Conservation (phyloP, 2,113 vertebrate species). For the Formicarius rufipectus region DNA sequence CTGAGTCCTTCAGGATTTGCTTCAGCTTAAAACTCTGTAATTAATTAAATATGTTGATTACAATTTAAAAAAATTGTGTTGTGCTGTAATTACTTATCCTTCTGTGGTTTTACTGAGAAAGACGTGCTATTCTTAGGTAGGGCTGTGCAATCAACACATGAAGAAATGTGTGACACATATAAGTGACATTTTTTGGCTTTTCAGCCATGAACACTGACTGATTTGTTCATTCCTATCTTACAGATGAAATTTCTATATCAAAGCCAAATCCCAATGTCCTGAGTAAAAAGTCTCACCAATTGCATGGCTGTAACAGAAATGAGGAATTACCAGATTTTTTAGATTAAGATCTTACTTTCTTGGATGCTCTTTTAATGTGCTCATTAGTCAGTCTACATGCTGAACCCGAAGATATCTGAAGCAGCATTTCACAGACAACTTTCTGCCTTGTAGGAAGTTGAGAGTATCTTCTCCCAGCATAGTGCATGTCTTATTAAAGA, state of each 20-base stretch:
- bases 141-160: background rate
- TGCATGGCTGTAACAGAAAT: background rate
- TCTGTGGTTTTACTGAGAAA: conserved; percentile 40
- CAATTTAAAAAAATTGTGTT: background rate
- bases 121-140: conserved; percentile 9
- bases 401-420: background rate
- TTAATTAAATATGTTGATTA: conserved; percentile 52
- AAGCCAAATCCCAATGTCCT: background rate
- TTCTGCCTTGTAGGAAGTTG: background rate
- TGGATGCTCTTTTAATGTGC: background rate
- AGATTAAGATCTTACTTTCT: background rate
- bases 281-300: background rate
- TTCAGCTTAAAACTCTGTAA: background rate
- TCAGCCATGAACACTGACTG: background rate
- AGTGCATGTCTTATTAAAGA: background rate
- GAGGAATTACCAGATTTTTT: background rate
- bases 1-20: background rate
- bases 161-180: background rate
- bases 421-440: background rate
- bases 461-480: background rate
- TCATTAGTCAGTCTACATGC: background rate
- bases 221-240: background rate
- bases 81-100: conserved; percentile 9
- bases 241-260: background rate
- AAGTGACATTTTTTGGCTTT: background rate